Conservation (phyloP, 2,797 vertebrate species). For the Manis crassicaudata region DNA sequence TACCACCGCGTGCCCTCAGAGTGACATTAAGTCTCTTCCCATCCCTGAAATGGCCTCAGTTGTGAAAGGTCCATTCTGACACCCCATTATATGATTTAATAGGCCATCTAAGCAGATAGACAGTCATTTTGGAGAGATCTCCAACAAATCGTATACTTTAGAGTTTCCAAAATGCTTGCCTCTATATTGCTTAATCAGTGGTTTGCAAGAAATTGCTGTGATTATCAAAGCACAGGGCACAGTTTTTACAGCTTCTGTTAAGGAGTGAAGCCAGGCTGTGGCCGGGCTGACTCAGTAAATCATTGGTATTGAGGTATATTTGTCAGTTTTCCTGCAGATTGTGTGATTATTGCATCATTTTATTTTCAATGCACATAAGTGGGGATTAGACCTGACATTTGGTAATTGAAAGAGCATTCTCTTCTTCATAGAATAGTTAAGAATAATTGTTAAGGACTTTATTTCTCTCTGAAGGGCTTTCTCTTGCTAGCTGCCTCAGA, state of each 20-base stretch:
- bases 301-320: constrained; percentile 82
- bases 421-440: constrained; percentile 69
- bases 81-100: constrained; percentile 58
- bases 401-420: constrained; percentile 81
- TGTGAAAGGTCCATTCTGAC: constrained; percentile 23
- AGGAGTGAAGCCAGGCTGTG: constrained; percentile 71
- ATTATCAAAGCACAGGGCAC: constrained; percentile 76
- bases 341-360: constrained; percentile 83
- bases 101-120: constrained; percentile 70
- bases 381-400: constrained; percentile 82
- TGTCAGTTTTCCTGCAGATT: constrained; percentile 84
- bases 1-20: neutral
- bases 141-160: constrained; percentile 70
- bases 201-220: constrained; percentile 83
- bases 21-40: neutral
- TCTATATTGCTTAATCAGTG: constrained; percentile 84
- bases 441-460: constrained; percentile 77
- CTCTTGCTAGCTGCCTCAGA: constrained; percentile 52
- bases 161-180: constrained; percentile 77
- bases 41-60: neutral
- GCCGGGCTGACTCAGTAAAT: constrained; percentile 75
- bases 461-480: constrained; percentile 72
- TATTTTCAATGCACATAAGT: constrained; percentile 80
- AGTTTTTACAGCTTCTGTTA: constrained; percentile 82
- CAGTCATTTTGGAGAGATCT: constrained; percentile 72